Evolutionary conservation across 2,113 vertebrate genomes (phyloP).

Genomic region (Zapus hudsonius): DNA sequence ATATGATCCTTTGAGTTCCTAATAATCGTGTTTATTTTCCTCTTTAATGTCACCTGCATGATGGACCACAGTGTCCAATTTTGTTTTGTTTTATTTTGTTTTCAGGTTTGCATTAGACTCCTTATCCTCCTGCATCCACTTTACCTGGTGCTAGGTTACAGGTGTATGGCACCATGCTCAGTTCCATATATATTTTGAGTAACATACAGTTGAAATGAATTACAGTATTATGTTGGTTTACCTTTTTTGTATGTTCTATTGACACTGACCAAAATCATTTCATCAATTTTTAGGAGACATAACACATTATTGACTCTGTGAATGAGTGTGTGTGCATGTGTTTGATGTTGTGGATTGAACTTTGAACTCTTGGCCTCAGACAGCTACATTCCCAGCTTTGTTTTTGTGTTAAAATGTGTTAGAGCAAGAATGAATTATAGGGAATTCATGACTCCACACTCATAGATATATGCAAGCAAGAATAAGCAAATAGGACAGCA

Average conservation of each 20-base stretch:
- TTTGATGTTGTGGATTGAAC: background rate
- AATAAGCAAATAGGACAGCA: background rate
- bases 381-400: background rate
- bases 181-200: background rate
- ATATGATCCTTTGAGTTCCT: background rate
- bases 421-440: background rate
- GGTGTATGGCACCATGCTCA: background rate
- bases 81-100: background rate
- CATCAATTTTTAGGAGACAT: background rate
- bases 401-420: slow-evolving; percentile 43
- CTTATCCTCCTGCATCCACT: background rate
- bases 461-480: background rate
- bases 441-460: background rate
- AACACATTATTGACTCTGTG: background rate
- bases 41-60: background rate
- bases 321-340: too few relatives aligned
- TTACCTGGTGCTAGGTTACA: background rate
- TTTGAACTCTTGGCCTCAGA: background rate
- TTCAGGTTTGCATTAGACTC: background rate
- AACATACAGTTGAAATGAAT: slow-evolving; percentile 39
- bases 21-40: slow-evolving; percentile 32
- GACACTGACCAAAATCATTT: background rate
- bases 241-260: background rate
- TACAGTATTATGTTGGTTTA: slow-evolving; percentile 23
- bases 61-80: background rate